Conservation (phyloP, 2,113 vertebrate species). For the Orycteropus afer region DNA sequence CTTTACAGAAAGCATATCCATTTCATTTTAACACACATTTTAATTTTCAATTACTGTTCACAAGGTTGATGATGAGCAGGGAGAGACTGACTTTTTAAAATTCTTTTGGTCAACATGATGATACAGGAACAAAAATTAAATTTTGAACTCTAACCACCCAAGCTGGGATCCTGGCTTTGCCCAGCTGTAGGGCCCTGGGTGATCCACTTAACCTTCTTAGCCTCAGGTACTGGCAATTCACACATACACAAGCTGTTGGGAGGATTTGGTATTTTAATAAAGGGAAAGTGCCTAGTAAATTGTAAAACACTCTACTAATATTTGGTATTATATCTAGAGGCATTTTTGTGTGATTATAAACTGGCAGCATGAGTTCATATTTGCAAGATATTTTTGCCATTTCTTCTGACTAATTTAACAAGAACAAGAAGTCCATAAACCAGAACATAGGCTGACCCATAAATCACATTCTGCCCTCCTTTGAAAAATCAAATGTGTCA, state of each 20-base stretch:
- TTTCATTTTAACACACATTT: conserved; percentile 29
- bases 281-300: conserved; percentile 11
- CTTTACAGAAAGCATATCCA: background rate
- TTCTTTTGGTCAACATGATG: background rate
- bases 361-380: background rate
- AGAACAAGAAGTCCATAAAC: background rate
- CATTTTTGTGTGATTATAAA: background rate
- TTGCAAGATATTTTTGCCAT: conserved; percentile 30
- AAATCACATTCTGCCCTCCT: conserved; percentile 1
- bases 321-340: background rate
- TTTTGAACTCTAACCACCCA: background rate
- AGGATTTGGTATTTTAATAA: conserved; percentile 32
- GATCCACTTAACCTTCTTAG: background rate
- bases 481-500: background rate
- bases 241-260: background rate
- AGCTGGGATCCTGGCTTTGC: background rate
- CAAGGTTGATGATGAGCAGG: accelerated
- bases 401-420: conserved; percentile 23
- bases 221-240: background rate
- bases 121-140: conserved; percentile 26
- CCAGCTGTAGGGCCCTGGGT: background rate
- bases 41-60: conserved; percentile 8
- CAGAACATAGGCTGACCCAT: background rate
- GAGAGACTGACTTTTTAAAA: background rate
- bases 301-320: background rate